These are phyloP conservation scores for Protobothrops flavoviridis DNA, from an alignment of 2,113 vertebrate genomes.

Conservation along the genomic window DNA sequence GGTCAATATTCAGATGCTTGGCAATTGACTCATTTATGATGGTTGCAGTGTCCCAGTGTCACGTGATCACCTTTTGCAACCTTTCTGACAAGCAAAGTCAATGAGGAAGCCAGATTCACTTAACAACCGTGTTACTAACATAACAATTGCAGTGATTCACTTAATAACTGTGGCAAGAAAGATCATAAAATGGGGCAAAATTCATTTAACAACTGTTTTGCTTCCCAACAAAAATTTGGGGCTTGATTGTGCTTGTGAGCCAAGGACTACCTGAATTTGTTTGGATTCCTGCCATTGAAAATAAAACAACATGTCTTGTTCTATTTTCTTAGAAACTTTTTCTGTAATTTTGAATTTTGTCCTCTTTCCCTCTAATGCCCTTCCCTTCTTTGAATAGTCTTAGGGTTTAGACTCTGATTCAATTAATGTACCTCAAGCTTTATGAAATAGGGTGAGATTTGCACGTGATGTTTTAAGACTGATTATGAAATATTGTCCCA, in stretches of 20 bases:
- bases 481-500: not conserved
- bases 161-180: not conserved
- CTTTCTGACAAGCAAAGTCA: not conserved
- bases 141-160: not conserved
- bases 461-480: not conserved
- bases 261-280: not conserved
- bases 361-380: not conserved
- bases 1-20: not conserved
- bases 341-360: not conserved
- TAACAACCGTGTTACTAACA: not conserved
- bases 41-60: not conserved
- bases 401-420: not conserved
- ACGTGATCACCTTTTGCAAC: not conserved
- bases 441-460: not conserved
- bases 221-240: not conserved
- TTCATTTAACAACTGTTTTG: not conserved
- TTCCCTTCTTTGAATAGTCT: not conserved
- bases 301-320: not conserved
- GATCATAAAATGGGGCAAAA: not conserved
- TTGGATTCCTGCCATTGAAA: not conserved
- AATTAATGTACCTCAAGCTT: not conserved
- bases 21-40: not conserved
- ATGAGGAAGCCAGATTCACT: not conserved
- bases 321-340: not conserved
- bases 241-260: not conserved